phyloP scores from a whole-genome alignment of 2,888 invertebrate genomes.

The Acholoe squamosa region DNA sequence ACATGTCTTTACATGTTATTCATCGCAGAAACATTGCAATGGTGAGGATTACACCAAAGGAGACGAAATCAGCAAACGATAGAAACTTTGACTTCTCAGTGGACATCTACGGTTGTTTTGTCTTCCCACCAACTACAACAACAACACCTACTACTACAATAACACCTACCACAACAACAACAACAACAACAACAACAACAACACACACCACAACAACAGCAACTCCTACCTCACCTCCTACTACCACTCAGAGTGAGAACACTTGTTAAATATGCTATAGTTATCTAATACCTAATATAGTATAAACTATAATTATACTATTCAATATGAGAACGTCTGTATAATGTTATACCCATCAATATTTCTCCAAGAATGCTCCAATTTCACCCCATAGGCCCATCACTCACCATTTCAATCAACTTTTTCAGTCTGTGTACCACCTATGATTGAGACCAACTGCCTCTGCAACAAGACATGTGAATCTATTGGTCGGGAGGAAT shows the following conservation, averaged over 20 bases:
- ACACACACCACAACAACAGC: not conserved
- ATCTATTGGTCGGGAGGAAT: constrained; percentile 34
- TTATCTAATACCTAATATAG: no score
- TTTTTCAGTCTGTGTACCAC: constrained; percentile 63
- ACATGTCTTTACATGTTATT: no score
- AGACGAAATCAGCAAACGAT: not conserved
- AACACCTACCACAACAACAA: not conserved
- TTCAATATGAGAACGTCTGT: no score
- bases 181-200: not conserved
- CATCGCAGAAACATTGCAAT: not conserved
- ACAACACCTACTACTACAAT: not conserved
- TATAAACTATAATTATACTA: no score
- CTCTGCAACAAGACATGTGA: constrained; percentile 64
- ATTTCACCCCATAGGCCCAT: no score
- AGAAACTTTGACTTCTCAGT: constrained; percentile 16
- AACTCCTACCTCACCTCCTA: not conserved
- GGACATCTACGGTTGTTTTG: constrained; percentile 37
- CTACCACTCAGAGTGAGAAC: not conserved
- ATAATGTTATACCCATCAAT: no score
- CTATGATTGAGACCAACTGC: constrained; percentile 60
- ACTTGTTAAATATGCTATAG: not conserved
- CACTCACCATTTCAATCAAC: no score
- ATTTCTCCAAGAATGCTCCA: no score
- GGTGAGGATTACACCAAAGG: not conserved
- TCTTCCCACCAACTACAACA: constrained; percentile 24